These are phyloP conservation scores for Drosophila rubida DNA, from an alignment of 2,888 invertebrate species.

Conservation along the genomic window DNA sequence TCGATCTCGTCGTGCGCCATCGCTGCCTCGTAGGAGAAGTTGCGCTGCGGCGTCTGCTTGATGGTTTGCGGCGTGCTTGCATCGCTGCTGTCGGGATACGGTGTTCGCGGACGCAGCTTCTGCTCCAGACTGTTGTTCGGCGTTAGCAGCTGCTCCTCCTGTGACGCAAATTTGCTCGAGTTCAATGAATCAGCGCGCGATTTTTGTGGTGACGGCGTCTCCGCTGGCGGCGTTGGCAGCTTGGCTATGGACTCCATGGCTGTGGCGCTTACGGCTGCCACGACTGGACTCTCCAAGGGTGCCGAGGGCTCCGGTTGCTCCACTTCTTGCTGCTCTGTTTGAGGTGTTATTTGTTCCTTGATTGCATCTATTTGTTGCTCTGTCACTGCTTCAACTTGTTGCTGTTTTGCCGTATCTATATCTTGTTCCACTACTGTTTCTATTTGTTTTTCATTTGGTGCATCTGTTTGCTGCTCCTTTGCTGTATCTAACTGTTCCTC, in stretches of 20 bases:
- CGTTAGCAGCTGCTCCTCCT: slow-evolving; percentile 43
- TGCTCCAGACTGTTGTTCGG: slow-evolving; percentile 61
- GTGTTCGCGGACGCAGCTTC: slow-evolving; percentile 80
- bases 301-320: slow-evolving; percentile 51
- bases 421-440: not conserved
- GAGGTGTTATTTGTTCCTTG: not conserved
- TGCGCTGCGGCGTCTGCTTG: slow-evolving; percentile 75
- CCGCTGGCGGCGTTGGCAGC: slow-evolving; percentile 59
- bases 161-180: slow-evolving; percentile 65
- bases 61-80: slow-evolving; percentile 70
- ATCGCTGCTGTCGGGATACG: slow-evolving; percentile 81
- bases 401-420: not conserved
- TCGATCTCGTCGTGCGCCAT: slow-evolving; percentile 77
- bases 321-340: not conserved
- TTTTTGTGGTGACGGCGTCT: slow-evolving; percentile 49
- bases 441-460: not conserved
- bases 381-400: not conserved
- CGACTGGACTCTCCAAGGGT: slow-evolving; percentile 46
- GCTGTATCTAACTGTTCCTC: not conserved
- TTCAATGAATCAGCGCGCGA: slow-evolving; percentile 68
- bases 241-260: slow-evolving; percentile 23
- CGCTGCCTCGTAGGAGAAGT: slow-evolving; percentile 80
- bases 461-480: not conserved
- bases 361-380: not conserved
- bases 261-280: not conserved